Conservation (phyloP, 2,113 vertebrate species). For the Xiphophorus couchianus region DNA sequence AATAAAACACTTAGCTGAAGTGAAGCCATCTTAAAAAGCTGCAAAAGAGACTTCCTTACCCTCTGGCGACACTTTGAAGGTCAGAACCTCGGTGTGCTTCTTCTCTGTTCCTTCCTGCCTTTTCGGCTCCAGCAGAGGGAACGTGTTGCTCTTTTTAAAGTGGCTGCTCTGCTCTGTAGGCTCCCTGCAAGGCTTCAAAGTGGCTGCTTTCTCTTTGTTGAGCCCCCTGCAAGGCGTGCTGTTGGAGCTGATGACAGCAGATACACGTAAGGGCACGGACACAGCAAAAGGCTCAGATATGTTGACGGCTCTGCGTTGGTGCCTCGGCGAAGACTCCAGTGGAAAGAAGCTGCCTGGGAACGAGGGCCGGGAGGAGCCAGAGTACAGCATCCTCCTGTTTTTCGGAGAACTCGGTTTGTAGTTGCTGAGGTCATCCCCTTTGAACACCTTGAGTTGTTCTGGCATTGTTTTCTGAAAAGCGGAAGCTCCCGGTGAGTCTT, state of each 20-base stretch:
- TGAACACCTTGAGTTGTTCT: constrained; percentile 95
- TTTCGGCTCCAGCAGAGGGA: constrained; percentile 65
- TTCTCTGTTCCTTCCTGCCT: constrained; percentile 60
- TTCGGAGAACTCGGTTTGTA: constrained; percentile 88
- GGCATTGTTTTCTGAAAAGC: constrained; percentile 81
- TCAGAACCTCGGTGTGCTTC: constrained; percentile 49
- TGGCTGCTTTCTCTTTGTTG: constrained; percentile 83
- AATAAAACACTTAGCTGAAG: neutral
- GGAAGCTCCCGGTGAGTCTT: constrained; percentile 51
- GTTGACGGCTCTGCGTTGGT: constrained; percentile 93
- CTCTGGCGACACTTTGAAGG: constrained; percentile 35
- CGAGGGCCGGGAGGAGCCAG: constrained; percentile 84
- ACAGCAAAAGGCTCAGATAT: constrained; percentile 96
- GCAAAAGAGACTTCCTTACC: constrained; percentile 53
- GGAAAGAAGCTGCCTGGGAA: constrained; percentile 91
- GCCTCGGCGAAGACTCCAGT: constrained; percentile 90
- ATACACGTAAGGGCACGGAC: constrained; percentile 91
- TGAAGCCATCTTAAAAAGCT: neutral
- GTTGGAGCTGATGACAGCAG: constrained; percentile 94
- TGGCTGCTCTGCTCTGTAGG: constrained; percentile 49
- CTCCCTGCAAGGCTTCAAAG: constrained; percentile 67
- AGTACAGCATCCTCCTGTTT: constrained; percentile 92
- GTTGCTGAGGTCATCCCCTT: constrained; percentile 83
- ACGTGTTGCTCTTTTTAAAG: constrained; percentile 66
- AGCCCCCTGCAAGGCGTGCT: constrained; percentile 89